Evolutionary conservation across 2,888 invertebrate genomes (phyloP), one percentile per base, ranked within the genome.

Genomic region (Melieria picta): DNA sequence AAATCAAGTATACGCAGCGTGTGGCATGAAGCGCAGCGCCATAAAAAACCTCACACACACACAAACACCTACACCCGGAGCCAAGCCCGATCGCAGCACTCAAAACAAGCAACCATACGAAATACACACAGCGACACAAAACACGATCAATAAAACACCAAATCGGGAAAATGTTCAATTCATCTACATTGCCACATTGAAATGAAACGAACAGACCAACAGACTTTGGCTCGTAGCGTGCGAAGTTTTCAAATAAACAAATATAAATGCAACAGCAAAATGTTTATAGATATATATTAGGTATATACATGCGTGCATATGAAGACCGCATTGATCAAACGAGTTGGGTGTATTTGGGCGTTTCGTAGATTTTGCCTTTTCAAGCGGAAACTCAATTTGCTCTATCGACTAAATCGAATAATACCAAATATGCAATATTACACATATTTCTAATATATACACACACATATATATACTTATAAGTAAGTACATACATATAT

Each of bases 121-220:
- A 71, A 55, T 58, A n/a, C 60, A 66, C 60, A 71, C 52, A 46
- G 55, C 61, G 65, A 9, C 60, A 46, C 58, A 52, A 72, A 58
- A 71, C 71, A 62, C 65, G 66, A 61, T 65, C 60, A 65, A 72
- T 63, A 69, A 69, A 69, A 69, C 56, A 16, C 69, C 63, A 69
- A 69, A 69, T 69, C 64, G 63, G 69, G 69, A 63, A 69, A 69
- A 69, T 69, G 64, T 16, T 64, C 60, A 64, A 69, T 69, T 64
- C 63, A 57, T 64, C 42, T 69, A 16, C 5, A 57, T 57, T 30
- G 30, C 30, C 52, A 52, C 52, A 52, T 52, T 52, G 30, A 30
- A 30, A 30, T 30, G 30, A 30, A 30, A 30, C 3, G 2, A 30
- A n/a, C 52, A 13, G 52, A 9, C 52, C 6, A 52, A 52, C n/a